Evolutionary conservation across 2,888 invertebrate genomes (phyloP), one percentile per base, ranked within the genome.

Genomic region (Notocelia uddmanniana): DNA sequence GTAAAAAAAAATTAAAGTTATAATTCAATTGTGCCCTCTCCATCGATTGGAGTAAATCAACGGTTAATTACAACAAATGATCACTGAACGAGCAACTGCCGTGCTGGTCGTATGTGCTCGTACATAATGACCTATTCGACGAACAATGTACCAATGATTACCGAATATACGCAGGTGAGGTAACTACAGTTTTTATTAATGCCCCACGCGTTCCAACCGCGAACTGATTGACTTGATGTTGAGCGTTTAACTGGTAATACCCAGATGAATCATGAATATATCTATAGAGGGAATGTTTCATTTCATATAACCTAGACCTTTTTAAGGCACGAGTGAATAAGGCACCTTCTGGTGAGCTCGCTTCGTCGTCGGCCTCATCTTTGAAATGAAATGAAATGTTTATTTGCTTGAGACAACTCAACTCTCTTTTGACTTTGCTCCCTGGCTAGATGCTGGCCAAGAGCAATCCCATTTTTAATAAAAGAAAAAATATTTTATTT

Each of bases 1-100:
- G n/a, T 57, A 34, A 6, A 11, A 23, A 1, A 13, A 37, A 13
- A 3, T 19, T 13, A 34, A 57, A 34, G 21, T 10, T 26, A 19
- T 19, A 18, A 23, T 26, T 26, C 26, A 26, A 34, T 2, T n/a
- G n/a, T 11, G 1, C 11, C 45, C n/a, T n/a, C 45, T 23, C 11
- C 52, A 11, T 64, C 21, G 21, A 37, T 37, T 23, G 63, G 63
- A 19, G 64, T 64, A 64, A n/a, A 11, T 86, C 83, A 84, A 75
- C 81, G 81, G 90, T 87, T 92, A 91, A 92, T 91, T 87, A 84
- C 92, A 85, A 91, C 87, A 88, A 91, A 92, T 89, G 88, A 84
- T 82, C 86, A 85, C 82, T 83, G 84, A 83, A 85, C 84, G 84
- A 87, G 74, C 86, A 84, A 64, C 52, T 23, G 9, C 50, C 89